Evolutionary conservation across 2,888 invertebrate genomes (phyloP), one percentile per base, ranked within the genome.

Genomic region (Nomada ruficornis): DNA sequence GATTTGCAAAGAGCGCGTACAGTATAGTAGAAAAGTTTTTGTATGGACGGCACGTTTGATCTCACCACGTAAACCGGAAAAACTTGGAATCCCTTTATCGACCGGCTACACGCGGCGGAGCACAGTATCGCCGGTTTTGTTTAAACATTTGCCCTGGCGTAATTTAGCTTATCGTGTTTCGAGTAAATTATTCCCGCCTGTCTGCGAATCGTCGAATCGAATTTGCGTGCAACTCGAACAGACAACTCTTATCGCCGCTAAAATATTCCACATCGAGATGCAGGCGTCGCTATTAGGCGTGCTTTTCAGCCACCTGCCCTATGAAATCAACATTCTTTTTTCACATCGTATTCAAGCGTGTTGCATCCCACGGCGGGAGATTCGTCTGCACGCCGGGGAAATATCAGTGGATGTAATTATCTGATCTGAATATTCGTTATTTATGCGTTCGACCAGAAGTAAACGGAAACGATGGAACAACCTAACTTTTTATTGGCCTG

Each of bases 1-100:
- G 50, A 36, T 70, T 50, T 70, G 20, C 69, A 13, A n/a, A 9
- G 2, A 4, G 47, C 60, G 47, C 57, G 29, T 11, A 20, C 26
- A 20, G 13, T n/a, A 20, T n/a, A 70, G 47, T 29, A 59, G 23
- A 9, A 65, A 65, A 65, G 26, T 52, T 9, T 62, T 42, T 20
- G 42, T 42, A n/a, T 11, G 42, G n/a, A 1, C 3, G 10, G 23
- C 2, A 15, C 55, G 36, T 57, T 68, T 57, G 54, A 59, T 70
- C 59, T 60, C 15, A n/a, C 10, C n/a, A 2, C 11, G 55, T 15
- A 15, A 23, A 42, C 26, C 11, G 29, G 29, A 59, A 70, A 36
- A 59, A 29, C 15, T 59, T 26, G 10, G 15, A 36, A 71, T 60
- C 42, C 13, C n/a, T 59, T 36, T 20, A 42, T 42, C 18, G 44